These are phyloP conservation scores for Spicauda simplicius DNA, from an alignment of 2,888 invertebrate genomes.

Conservation along the genomic window DNA sequence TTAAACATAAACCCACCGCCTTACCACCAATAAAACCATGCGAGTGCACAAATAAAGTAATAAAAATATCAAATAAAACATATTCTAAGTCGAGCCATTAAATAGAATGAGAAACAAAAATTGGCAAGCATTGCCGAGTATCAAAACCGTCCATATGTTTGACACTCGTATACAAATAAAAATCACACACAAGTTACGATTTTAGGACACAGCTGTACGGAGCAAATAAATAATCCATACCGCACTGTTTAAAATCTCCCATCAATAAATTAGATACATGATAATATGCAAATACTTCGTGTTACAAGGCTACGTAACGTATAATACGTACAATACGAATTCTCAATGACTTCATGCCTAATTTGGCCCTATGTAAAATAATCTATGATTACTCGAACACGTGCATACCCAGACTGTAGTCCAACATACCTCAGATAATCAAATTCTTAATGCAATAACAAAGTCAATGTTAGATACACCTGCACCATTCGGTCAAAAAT, in stretches of 20 bases:
- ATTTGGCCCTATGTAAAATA: background rate
- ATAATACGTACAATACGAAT: background rate
- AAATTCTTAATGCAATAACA: background rate
- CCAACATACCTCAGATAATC: background rate
- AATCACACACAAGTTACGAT: conserved; percentile 15
- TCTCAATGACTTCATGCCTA: background rate
- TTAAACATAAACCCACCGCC: conserved; percentile 82
- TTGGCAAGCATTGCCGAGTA: conserved; percentile 29
- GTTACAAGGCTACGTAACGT: background rate
- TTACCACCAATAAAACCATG: conserved; percentile 67
- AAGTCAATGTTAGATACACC: background rate
- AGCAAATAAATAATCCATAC: conserved; percentile 14
- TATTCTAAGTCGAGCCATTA: conserved; percentile 23
- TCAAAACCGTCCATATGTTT: conserved; percentile 32
- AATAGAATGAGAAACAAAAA: conserved; percentile 23
- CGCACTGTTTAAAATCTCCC: background rate
- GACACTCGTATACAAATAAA: conserved; percentile 28
- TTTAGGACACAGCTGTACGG: background rate
- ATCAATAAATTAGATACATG: background rate
- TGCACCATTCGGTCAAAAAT: background rate
- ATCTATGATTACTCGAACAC: background rate
- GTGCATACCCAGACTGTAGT: background rate
- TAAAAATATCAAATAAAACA: conserved; percentile 21
- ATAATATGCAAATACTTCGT: conserved; percentile 1
- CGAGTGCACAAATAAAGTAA: conserved; percentile 56